A percentile compares a stretch with the other conserved stretches of the same genome.
These are phyloP conservation scores for Dioctria linearis DNA, from an alignment of 2,888 invertebrate species.

Conservation along the genomic window DNA sequence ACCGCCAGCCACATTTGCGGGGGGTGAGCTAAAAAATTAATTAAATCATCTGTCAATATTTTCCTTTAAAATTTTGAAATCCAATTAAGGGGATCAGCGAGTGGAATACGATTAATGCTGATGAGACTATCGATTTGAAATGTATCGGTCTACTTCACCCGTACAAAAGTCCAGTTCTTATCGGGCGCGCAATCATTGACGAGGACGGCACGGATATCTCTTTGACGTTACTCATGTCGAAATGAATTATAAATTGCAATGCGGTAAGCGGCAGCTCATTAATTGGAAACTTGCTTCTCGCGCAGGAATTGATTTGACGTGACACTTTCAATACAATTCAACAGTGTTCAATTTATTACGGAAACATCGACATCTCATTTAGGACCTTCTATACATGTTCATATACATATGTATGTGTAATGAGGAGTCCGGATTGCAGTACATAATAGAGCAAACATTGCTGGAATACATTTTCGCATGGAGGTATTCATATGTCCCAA, in stretches of 20 bases:
- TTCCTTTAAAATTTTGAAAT: constrained; percentile 53
- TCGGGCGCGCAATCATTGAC: neutral
- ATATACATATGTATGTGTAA: too few species aligned
- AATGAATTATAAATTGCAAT: neutral
- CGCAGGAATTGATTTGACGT: too few species aligned
- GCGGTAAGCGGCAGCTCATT: neutral
- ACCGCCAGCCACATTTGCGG: constrained; percentile 20
- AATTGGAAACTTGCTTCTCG: neutral
- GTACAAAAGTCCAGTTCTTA: constrained; percentile 29
- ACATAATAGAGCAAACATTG: too few species aligned
- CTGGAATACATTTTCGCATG: too few species aligned
- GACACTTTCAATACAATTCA: too few species aligned
- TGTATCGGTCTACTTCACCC: constrained; percentile 43
- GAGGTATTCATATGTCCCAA: too few species aligned
- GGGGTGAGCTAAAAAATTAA: constrained; percentile 50
- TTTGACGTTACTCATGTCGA: neutral
- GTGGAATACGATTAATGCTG: constrained; percentile 47
- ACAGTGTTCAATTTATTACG: too few species aligned
- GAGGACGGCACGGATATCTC: neutral
- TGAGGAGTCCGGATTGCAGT: too few species aligned
- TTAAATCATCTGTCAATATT: constrained; percentile 53
- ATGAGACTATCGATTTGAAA: constrained; percentile 47
- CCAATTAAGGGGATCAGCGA: constrained; percentile 46
- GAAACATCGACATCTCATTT: too few species aligned
- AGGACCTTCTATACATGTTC: too few species aligned